These are phyloP conservation scores for Formica exsecta DNA, from an alignment of 1,140 invertebrate genomes.

Conservation along the genomic window DNA sequence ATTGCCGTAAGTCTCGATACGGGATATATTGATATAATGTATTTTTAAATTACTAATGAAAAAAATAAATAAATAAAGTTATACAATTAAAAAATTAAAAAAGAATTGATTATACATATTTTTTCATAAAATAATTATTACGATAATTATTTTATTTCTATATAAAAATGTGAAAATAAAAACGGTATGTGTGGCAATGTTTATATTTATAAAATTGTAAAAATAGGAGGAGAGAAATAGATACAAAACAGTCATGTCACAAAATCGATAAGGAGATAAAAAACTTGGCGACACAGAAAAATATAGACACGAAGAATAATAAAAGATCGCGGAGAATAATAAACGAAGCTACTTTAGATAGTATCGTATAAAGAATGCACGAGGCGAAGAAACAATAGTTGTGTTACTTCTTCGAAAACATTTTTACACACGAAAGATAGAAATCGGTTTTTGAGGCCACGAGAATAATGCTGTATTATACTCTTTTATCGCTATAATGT, in stretches of 20 bases:
- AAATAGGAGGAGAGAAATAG: background rate
- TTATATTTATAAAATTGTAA: conserved; percentile 42
- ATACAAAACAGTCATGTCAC: background rate
- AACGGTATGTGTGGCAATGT: background rate
- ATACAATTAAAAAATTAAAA: background rate
- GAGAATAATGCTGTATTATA: background rate
- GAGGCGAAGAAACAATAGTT: conserved; percentile 14
- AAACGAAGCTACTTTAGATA: conserved; percentile 30
- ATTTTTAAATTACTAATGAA: background rate
- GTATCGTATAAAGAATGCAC: conserved; percentile 17
- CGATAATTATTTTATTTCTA: background rate
- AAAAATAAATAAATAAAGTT: background rate
- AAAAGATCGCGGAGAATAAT: conserved; percentile 37
- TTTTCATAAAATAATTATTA: background rate
- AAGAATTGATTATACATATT: background rate
- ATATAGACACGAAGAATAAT: background rate
- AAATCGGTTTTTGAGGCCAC: background rate
- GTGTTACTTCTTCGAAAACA: background rate
- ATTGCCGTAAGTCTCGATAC: background rate
- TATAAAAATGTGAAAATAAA: background rate
- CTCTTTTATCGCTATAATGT: conserved; percentile 11
- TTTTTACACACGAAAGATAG: background rate
- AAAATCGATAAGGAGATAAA: conserved; percentile 38
- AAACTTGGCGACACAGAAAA: conserved; percentile 16
- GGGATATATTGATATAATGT: background rate